A percentile compares a stretch with the other conserved stretches of the same genome.
Conservation (phyloP, 2,888 invertebrate genomes). For the Macrosiphum euphorbiae region DNA sequence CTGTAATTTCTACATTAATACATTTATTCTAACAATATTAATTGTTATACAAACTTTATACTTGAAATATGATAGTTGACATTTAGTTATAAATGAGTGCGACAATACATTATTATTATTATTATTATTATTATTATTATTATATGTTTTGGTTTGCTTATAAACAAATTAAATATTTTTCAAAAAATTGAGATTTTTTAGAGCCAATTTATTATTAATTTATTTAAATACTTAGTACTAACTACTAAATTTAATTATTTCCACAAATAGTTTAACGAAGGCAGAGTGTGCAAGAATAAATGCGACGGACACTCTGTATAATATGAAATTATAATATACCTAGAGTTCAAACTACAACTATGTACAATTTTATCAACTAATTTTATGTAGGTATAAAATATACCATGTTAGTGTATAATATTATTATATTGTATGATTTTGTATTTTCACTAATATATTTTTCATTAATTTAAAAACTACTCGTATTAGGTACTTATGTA, state of each 20-base stretch:
- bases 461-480: background rate
- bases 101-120: background rate
- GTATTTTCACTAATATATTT: background rate
- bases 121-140: too few relatives aligned
- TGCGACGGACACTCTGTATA: background rate
- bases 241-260: background rate
- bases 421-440: background rate
- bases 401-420: background rate
- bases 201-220: too few relatives aligned
- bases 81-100: background rate
- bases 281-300: background rate
- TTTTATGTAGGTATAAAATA: background rate
- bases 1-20: background rate
- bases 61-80: background rate
- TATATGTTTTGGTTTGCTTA: background rate
- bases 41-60: background rate
- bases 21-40: background rate
- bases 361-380: background rate
- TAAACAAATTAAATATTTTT: background rate
- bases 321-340: background rate
- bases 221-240: background rate
- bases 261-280: background rate
- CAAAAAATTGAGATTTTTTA: background rate
- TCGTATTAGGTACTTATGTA: background rate
- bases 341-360: background rate